Percentiles rank a stretch among this genome's conserved stretches.
Evolutionary conservation across 2,888 invertebrate species (phyloP).

Genomic region (Drosophila niveifrons): DNA sequence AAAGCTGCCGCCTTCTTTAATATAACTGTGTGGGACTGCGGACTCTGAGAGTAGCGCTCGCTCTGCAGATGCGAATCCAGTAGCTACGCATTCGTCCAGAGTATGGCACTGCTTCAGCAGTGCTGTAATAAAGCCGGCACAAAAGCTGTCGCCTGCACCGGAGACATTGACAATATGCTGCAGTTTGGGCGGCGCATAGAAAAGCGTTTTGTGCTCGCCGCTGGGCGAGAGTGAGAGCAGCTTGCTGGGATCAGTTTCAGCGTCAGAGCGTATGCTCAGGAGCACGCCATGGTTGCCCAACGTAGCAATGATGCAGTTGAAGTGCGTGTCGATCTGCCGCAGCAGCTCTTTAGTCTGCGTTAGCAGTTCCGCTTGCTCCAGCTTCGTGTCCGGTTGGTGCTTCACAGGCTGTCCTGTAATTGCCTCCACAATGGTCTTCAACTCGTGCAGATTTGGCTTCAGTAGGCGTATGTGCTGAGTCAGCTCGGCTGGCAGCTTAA

Average conservation of each 20-base stretch:
- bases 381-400: constrained; percentile 36
- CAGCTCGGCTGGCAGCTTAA: constrained; percentile 83
- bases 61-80: constrained; percentile 88
- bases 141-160: constrained; percentile 93
- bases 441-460: constrained; percentile 93
- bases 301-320: constrained; percentile 88
- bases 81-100: constrained; percentile 87
- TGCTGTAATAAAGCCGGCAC: constrained; percentile 89
- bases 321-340: constrained; percentile 84
- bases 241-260: constrained; percentile 36
- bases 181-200: constrained; percentile 71
- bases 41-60: constrained; percentile 87
- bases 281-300: constrained; percentile 88
- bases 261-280: constrained; percentile 81
- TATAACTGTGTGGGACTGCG: constrained; percentile 87
- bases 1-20: constrained; percentile 56
- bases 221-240: constrained; percentile 62
- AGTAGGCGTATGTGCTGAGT: constrained; percentile 86
- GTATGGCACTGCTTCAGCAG: constrained; percentile 86
- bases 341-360: constrained; percentile 82
- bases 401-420: constrained; percentile 78
- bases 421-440: constrained; percentile 88
- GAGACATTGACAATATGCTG: constrained; percentile 89
- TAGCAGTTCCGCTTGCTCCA: constrained; percentile 43
- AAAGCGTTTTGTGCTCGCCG: constrained; percentile 53